Evolutionary conservation across 1,140 invertebrate species (phyloP).

Genomic region (Brachionus rubens): DNA sequence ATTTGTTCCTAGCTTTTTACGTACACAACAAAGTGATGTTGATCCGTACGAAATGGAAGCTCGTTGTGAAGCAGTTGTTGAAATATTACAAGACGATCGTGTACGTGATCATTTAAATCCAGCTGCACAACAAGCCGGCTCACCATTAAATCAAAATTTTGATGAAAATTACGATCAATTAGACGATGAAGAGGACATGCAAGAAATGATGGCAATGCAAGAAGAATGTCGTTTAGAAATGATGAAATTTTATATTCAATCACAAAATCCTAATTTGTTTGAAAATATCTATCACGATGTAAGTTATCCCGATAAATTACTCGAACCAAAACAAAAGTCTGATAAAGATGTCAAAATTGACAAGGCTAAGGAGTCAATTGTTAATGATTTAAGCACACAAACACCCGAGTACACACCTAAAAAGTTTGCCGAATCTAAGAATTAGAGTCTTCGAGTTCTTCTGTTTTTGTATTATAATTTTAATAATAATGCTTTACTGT

Average conservation of each 20-base stretch:
- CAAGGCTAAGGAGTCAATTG: background rate
- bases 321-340: background rate
- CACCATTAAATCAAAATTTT: background rate
- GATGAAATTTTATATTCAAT: constrained; percentile 47
- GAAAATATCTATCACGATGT: constrained; percentile 39
- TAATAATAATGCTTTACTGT: too few species aligned
- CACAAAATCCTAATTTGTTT: constrained; percentile 29
- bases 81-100: constrained; percentile 19
- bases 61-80: constrained; percentile 28
- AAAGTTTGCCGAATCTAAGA: background rate
- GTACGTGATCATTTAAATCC: constrained; percentile 11
- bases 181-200: constrained; percentile 33
- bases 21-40: background rate
- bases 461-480: too few species aligned
- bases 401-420: background rate
- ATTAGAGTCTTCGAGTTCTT: too few species aligned
- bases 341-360: constrained; percentile 22
- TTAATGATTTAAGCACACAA: background rate
- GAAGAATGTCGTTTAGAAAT: constrained; percentile 43
- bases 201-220: constrained; percentile 45
- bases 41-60: constrained; percentile 35
- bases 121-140: background rate
- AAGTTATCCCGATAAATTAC: constrained; percentile 23
- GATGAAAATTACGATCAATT: background rate
- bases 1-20: constrained; percentile 29